These are phyloP conservation scores for Hydrolagus affinis DNA, from an alignment of 2,113 vertebrate genomes.

Conservation along the genomic window DNA sequence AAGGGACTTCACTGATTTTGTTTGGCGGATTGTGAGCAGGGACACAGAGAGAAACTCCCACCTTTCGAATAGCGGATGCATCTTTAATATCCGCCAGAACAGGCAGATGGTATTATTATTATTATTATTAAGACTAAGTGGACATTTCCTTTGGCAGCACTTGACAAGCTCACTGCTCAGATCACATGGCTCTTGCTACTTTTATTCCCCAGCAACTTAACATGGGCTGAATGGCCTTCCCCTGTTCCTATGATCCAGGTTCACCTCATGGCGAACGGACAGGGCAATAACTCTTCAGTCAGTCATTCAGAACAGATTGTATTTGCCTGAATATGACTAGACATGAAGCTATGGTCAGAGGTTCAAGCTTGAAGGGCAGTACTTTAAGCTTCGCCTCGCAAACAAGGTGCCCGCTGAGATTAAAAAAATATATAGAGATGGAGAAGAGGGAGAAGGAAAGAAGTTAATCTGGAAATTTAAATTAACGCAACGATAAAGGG, in stretches of 20 bases:
- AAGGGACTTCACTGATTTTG: no score
- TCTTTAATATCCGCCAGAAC: no score
- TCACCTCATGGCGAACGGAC: neutral
- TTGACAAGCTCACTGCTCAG: no score
- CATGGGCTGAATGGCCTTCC: no score
- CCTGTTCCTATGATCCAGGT: neutral
- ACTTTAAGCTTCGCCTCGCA: neutral
- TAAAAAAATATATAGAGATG: neutral
- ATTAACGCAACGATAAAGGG: conserved; percentile 22
- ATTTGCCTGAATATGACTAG: neutral
- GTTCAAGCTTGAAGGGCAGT: conserved; percentile 2
- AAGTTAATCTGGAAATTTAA: conserved; percentile 26
- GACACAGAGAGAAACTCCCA: no score
- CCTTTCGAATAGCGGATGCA: no score
- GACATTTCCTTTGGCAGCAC: no score
- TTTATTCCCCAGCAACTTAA: neutral
- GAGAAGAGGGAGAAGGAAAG: neutral
- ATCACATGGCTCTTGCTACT: neutral
- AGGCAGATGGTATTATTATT: no score
- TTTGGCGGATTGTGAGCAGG: no score
- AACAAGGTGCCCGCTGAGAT: neutral
- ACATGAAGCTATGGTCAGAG: neutral
- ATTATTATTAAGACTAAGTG: no score
- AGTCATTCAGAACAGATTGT: neutral
- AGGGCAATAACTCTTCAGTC: neutral